Conservation (phyloP, 2,113 vertebrate genomes). For the Orycteropus afer region DNA sequence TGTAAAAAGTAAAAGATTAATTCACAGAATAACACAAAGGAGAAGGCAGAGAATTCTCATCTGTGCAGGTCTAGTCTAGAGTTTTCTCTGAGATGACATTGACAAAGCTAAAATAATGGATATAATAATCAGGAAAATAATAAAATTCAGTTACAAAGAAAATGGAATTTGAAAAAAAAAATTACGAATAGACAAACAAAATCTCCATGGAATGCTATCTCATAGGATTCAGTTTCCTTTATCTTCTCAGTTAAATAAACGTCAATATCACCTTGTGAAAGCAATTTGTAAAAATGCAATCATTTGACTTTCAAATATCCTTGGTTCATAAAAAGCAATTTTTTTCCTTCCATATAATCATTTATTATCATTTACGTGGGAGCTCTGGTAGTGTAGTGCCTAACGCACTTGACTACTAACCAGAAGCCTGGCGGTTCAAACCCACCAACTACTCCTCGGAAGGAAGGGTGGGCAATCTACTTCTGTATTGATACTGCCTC, state of each 20-base stretch:
- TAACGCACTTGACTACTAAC: too few species aligned
- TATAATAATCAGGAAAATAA: not conserved
- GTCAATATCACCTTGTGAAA: not conserved
- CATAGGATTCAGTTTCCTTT: not conserved
- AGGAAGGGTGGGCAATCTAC: too few species aligned
- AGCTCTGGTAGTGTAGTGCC: too few species aligned
- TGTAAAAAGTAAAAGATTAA: not conserved
- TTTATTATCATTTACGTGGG: not conserved
- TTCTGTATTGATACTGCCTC: too few species aligned
- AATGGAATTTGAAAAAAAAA: not conserved
- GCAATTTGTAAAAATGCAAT: not conserved
- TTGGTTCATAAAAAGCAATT: slow-evolving; percentile 27
- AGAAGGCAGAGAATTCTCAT: not conserved
- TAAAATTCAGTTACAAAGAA: not conserved
- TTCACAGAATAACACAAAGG: not conserved
- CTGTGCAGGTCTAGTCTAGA: not conserved
- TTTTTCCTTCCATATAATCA: not conserved
- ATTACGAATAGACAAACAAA: not conserved
- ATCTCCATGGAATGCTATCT: not conserved
- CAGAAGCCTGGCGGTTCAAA: too few species aligned
- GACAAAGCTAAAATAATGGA: not conserved
- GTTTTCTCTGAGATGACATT: not conserved
- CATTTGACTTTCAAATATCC: not conserved
- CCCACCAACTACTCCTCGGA: too few species aligned
- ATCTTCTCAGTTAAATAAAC: not conserved